Conservation (phyloP, 2,797 vertebrate genomes). For the Crocodylus rhombifer region DNA sequence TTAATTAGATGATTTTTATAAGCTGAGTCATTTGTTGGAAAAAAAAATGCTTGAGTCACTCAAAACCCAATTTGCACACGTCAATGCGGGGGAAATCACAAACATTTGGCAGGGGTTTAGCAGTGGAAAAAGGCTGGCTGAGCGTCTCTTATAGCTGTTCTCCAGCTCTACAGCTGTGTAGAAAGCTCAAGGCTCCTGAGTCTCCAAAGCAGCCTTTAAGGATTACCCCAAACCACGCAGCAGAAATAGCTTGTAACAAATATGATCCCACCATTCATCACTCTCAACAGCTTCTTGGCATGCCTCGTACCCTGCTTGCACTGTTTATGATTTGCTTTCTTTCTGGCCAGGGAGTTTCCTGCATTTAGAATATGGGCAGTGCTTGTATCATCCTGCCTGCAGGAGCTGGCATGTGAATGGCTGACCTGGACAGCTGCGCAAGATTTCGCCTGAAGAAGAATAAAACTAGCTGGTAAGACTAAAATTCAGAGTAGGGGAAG, state of each 20-base stretch:
- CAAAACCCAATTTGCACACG: fast-evolving
- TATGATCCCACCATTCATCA: neutral
- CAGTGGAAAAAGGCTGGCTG: neutral
- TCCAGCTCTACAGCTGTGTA: neutral
- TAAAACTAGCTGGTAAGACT: neutral
- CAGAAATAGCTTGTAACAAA: neutral
- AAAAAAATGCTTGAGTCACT: neutral
- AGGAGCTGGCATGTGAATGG: neutral
- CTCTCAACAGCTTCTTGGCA: neutral
- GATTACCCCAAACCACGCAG: neutral
- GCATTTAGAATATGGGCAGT: neutral
- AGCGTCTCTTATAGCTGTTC: neutral
- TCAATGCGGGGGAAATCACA: neutral
- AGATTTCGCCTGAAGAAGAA: fast-evolving
- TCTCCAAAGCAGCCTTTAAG: neutral
- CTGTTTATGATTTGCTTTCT: neutral
- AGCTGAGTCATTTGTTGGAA: no score
- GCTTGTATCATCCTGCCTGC: neutral
- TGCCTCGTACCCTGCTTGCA: neutral
- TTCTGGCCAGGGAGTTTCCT: neutral
- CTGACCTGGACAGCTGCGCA: neutral
- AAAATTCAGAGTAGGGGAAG: neutral
- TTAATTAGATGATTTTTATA: neutral
- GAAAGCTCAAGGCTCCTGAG: neutral
- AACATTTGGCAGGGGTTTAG: neutral